Conservation (phyloP, 2,888 invertebrate species). For the Meloe dianella region DNA sequence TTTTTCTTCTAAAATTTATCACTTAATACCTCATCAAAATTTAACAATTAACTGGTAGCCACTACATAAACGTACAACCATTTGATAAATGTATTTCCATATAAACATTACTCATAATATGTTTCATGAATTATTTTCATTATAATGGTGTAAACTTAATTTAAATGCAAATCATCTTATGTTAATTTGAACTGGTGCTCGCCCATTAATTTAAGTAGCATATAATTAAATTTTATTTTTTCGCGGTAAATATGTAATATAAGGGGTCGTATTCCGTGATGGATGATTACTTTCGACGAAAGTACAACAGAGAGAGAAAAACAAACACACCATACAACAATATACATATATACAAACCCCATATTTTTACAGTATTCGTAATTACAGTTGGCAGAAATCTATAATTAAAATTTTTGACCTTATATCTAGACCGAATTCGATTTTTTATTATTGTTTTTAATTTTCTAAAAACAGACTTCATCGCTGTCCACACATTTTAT, state of each 20-base stretch:
- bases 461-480: neutral
- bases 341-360: slow-evolving; percentile 40
- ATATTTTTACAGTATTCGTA: slow-evolving; percentile 43
- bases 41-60: slow-evolving; percentile 36
- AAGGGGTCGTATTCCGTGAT: slow-evolving; percentile 49
- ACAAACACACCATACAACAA: slow-evolving; percentile 28
- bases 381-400: slow-evolving; percentile 54
- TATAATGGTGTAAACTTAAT: slow-evolving; percentile 61
- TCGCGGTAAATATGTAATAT: slow-evolving; percentile 56
- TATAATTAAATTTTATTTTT: slow-evolving; percentile 70
- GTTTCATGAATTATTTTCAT: slow-evolving; percentile 60
- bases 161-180: slow-evolving; percentile 62
- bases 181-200: slow-evolving; percentile 60
- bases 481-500: neutral
- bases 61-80: slow-evolving; percentile 49
- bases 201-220: slow-evolving; percentile 74
- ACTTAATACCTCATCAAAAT: neutral
- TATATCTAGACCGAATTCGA: slow-evolving; percentile 14
- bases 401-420: slow-evolving; percentile 55
- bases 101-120: slow-evolving; percentile 57
- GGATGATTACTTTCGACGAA: slow-evolving; percentile 49
- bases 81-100: slow-evolving; percentile 55
- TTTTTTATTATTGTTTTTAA: neutral
- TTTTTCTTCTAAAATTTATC: neutral
- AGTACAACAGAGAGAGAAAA: neutral